Conservation (phyloP, 2,888 invertebrate genomes). For the Meteorus colon region DNA sequence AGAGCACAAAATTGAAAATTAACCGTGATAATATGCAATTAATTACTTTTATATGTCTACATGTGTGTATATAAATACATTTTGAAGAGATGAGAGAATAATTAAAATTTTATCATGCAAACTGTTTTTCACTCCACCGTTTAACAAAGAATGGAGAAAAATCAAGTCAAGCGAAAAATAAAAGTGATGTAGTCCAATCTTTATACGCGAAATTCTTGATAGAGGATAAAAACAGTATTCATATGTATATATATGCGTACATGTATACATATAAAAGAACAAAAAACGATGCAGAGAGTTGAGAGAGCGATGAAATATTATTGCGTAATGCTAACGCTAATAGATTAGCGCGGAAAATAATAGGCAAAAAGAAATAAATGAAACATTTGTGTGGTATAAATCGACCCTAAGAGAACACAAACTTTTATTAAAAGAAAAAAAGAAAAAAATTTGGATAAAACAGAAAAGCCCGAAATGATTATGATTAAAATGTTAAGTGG, state of each 20-base stretch:
- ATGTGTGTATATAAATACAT: background rate
- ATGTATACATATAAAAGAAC: background rate
- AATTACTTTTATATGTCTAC: background rate
- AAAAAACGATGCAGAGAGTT: background rate
- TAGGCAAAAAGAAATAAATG: background rate
- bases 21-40: background rate
- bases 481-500: constrained; percentile 49
- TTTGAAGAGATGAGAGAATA: background rate
- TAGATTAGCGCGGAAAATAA: constrained; percentile 3
- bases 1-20: constrained; percentile 5
- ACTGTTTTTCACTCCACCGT: background rate
- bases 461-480: constrained; percentile 35
- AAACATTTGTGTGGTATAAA: background rate
- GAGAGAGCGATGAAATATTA: constrained; percentile 20
- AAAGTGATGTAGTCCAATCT: background rate
- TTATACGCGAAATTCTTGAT: background rate
- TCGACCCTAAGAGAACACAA: background rate
- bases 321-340: background rate
- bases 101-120: background rate
- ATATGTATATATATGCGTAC: background rate
- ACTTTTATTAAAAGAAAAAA: background rate
- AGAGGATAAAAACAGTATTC: background rate
- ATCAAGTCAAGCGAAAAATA: background rate
- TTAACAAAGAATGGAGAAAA: background rate
- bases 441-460: background rate